Evolutionary conservation across 1,140 invertebrate genomes (phyloP).

Genomic region (Pseudomyrmex dendroicus): DNA sequence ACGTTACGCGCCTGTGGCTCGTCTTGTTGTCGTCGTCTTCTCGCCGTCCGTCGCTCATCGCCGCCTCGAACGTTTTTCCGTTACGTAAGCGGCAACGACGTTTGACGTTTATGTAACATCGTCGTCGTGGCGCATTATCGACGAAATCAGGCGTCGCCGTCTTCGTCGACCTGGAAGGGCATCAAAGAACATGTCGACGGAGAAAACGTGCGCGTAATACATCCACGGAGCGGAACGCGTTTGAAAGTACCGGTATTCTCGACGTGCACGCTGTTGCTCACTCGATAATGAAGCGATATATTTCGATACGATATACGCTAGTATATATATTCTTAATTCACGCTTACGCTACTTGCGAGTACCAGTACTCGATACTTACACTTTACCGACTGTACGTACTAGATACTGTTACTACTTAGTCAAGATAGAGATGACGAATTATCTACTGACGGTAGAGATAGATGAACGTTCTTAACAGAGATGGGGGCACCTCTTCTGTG

Average conservation of each 20-base stretch:
- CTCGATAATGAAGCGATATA: no score
- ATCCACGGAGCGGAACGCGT: background rate
- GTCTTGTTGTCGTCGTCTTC: constrained; percentile 60
- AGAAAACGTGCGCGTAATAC: background rate
- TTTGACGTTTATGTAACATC: constrained; percentile 77
- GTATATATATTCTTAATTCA: background rate
- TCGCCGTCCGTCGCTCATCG: background rate
- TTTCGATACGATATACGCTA: no score
- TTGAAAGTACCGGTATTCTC: background rate
- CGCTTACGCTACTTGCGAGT: background rate
- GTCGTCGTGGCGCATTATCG: constrained; percentile 65
- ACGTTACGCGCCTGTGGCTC: constrained; percentile 62
- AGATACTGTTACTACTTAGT: no score
- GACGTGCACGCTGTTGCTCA: no score
- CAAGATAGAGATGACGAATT: background rate
- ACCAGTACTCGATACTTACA: background rate
- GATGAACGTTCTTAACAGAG: no score
- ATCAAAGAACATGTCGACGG: background rate
- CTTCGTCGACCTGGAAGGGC: background rate
- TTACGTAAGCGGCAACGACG: constrained; percentile 74
- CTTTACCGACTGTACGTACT: background rate
- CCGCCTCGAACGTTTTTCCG: constrained; percentile 66
- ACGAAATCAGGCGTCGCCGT: constrained; percentile 63
- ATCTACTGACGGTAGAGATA: background rate
- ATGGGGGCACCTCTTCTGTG: no score